Percentiles rank a stretch among this genome's conserved stretches.
phyloP scores from a whole-genome alignment of 2,888 invertebrate species.

The Agriopis leucophaearia region DNA sequence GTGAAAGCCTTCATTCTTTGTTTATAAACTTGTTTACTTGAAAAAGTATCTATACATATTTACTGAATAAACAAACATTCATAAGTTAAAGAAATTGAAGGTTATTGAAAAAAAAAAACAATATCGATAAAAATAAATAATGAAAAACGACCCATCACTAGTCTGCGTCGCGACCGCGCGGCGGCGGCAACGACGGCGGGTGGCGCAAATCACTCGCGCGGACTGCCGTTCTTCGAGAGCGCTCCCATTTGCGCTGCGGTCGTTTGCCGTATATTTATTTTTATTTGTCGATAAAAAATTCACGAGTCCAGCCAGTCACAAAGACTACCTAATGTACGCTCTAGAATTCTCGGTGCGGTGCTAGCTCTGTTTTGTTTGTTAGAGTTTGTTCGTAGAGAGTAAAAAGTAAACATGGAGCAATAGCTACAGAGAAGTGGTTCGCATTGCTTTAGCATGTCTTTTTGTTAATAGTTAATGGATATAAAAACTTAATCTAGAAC shows the following conservation, averaged over 20 bases:
- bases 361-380: slow-evolving; percentile 36
- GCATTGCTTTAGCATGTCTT: slow-evolving; percentile 3
- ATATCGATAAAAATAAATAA: slow-evolving; percentile 55
- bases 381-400: slow-evolving; percentile 20
- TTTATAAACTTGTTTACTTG: neutral
- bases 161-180: slow-evolving; percentile 75
- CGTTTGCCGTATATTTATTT: slow-evolving; percentile 62
- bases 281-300: slow-evolving; percentile 73
- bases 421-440: slow-evolving; percentile 4
- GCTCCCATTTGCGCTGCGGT: slow-evolving; percentile 64
- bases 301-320: slow-evolving; percentile 48
- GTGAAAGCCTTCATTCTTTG: neutral
- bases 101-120: slow-evolving; percentile 47
- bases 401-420: slow-evolving; percentile 23
- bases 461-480: neutral
- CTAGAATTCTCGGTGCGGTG: slow-evolving; percentile 43
- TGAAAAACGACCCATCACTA: slow-evolving; percentile 60
- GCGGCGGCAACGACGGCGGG: slow-evolving; percentile 72
- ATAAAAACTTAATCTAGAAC: neutral
- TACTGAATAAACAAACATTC: neutral
- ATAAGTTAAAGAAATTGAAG: neutral
- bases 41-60: neutral
- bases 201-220: slow-evolving; percentile 85
- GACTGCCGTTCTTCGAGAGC: slow-evolving; percentile 82
- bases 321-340: slow-evolving; percentile 48